Evolutionary conservation across 1,140 invertebrate species (phyloP).

Genomic region (silkworm (Bombyx mori)): DNA sequence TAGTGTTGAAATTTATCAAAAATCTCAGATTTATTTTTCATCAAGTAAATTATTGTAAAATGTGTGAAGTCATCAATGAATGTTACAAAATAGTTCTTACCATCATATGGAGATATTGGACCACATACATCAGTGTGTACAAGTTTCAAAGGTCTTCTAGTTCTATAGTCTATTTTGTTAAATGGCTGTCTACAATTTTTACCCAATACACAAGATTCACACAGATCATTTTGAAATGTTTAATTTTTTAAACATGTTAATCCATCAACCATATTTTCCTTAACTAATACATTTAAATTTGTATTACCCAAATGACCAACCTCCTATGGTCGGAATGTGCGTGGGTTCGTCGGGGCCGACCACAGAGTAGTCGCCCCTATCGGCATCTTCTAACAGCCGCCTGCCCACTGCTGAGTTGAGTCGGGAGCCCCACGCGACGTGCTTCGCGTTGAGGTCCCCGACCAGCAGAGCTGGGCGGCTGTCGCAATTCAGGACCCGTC

Average conservation of each 20-base stretch:
- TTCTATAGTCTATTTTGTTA: neutral
- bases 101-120: conserved; percentile 32
- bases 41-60: conserved; percentile 31
- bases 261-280: neutral
- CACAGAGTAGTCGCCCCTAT: too few relatives aligned
- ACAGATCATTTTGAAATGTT: neutral
- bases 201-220: conserved; percentile 1
- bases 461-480: too few relatives aligned
- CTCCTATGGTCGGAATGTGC: conserved; percentile 1
- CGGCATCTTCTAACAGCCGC: too few relatives aligned
- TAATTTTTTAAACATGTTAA: neutral
- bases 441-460: too few relatives aligned
- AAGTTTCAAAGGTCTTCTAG: neutral
- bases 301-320: conserved; percentile 1
- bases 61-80: conserved; percentile 53
- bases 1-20: conserved; percentile 30
- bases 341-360: too few relatives aligned
- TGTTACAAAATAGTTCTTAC: conserved; percentile 41
- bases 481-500: too few relatives aligned
- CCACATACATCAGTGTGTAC: conserved; percentile 33
- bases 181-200: conserved; percentile 3
- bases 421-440: too few relatives aligned
- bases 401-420: too few relatives aligned
- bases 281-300: conserved; percentile 1
- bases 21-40: conserved; percentile 24